phyloP scores from a whole-genome alignment of 2,797 vertebrate genomes.

The Crypturellus tataupa region DNA sequence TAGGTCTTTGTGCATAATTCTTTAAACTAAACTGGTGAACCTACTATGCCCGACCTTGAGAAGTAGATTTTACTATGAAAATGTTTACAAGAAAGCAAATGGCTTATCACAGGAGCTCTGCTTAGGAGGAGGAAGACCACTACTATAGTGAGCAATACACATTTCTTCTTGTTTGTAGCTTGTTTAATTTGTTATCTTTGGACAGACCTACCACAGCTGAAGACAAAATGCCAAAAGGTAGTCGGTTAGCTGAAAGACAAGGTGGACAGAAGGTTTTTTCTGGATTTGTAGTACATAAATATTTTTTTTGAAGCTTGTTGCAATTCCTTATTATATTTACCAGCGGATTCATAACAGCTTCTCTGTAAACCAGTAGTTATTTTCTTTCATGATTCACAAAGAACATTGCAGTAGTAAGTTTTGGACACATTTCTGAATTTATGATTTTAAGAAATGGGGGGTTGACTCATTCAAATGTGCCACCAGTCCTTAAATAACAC shows the following conservation, averaged over 20 bases:
- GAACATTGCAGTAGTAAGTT: neutral
- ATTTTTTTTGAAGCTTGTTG: too few relatives aligned
- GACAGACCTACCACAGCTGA: neutral
- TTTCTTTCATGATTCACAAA: neutral
- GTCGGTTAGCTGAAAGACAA: neutral
- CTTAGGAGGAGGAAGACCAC: neutral
- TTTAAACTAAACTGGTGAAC: neutral
- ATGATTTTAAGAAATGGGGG: neutral
- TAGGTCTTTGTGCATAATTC: neutral
- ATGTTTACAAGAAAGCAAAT: neutral
- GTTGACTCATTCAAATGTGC: neutral
- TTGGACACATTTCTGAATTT: neutral
- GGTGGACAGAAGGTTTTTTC: neutral
- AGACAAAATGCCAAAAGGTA: neutral
- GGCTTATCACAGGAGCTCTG: neutral
- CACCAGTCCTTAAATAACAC: neutral
- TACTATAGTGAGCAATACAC: neutral
- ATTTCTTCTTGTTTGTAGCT: neutral
- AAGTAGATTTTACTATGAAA: neutral
- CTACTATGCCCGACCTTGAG: neutral
- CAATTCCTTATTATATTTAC: neutral
- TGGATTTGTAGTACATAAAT: neutral
- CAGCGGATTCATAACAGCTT: neutral
- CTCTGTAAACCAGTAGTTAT: neutral
- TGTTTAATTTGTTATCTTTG: conserved; percentile 15